These are phyloP conservation scores for Capitella teleta DNA, from an alignment of 1,140 invertebrate genomes.

Conservation along the genomic window DNA sequence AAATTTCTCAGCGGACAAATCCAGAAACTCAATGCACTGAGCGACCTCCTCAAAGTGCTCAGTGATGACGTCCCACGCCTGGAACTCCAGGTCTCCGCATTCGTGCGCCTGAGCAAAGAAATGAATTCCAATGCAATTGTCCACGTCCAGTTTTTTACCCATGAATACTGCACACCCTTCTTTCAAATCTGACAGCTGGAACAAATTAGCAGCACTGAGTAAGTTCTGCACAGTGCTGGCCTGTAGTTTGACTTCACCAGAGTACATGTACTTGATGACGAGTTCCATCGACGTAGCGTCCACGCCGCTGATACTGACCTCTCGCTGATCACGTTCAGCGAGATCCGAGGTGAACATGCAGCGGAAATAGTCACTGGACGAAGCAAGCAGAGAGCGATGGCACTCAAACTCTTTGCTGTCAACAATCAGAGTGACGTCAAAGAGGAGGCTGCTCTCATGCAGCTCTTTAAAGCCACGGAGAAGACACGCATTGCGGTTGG, in stretches of 20 bases:
- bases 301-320: conserved; percentile 41
- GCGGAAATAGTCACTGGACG: conserved; percentile 40
- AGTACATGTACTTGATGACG: conserved; percentile 45
- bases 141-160: conserved; percentile 2
- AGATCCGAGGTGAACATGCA: conserved; percentile 36
- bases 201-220: conserved; percentile 44
- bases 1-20: conserved; percentile 19
- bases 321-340: conserved; percentile 31
- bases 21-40: not conserved
- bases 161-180: conserved; percentile 7
- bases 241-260: conserved; percentile 40
- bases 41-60: conserved; percentile 3
- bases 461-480: not conserved
- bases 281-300: conserved; percentile 36
- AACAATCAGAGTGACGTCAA: conserved; percentile 20
- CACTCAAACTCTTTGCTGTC: conserved; percentile 34
- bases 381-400: conserved; percentile 36
- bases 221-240: conserved; percentile 43
- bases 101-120: conserved; percentile 9
- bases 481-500: not conserved
- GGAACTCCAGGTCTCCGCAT: not conserved
- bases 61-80: conserved; percentile 1
- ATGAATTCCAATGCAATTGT: conserved; percentile 9
- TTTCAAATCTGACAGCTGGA: conserved; percentile 31
- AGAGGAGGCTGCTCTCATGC: not conserved